phyloP scores from a whole-genome alignment of 1,140 invertebrate species.

The Neoseiulus cucumeris region DNA sequence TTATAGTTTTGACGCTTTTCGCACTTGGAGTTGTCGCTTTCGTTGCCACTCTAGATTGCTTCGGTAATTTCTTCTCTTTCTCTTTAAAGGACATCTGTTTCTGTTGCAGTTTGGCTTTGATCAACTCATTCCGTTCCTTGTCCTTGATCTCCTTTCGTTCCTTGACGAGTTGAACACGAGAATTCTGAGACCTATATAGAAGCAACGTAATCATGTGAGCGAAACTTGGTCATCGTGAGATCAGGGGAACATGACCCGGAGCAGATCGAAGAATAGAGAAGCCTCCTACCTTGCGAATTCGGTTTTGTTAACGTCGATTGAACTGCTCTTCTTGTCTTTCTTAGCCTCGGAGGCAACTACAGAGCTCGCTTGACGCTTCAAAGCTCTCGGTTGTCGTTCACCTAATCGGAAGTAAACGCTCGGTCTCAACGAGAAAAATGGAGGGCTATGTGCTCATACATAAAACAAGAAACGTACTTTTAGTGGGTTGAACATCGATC shows the following conservation, averaged over 20 bases:
- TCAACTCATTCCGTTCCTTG: neutral
- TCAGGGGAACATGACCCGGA: too few species aligned
- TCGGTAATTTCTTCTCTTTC: neutral
- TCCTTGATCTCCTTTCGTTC: slow-evolving; percentile 1
- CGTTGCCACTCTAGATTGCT: neutral
- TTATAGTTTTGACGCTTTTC: neutral
- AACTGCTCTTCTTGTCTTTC: neutral
- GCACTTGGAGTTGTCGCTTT: neutral
- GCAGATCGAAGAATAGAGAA: too few species aligned
- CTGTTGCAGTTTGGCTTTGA: neutral
- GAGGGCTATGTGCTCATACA: too few species aligned
- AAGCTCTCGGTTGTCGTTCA: neutral
- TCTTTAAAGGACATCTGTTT: neutral
- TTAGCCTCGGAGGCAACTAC: neutral
- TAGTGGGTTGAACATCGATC: too few species aligned
- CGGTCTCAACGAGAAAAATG: too few species aligned
- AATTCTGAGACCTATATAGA: neutral
- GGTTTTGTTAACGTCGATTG: neutral
- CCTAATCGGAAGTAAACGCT: neutral
- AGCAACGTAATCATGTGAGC: too few species aligned
- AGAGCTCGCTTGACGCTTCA: neutral
- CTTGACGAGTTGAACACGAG: neutral
- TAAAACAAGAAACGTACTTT: too few species aligned
- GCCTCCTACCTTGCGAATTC: neutral
- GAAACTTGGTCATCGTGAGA: too few species aligned